phyloP scores from a whole-genome alignment of 2,888 invertebrate species.

The Metallyticus violacea region DNA sequence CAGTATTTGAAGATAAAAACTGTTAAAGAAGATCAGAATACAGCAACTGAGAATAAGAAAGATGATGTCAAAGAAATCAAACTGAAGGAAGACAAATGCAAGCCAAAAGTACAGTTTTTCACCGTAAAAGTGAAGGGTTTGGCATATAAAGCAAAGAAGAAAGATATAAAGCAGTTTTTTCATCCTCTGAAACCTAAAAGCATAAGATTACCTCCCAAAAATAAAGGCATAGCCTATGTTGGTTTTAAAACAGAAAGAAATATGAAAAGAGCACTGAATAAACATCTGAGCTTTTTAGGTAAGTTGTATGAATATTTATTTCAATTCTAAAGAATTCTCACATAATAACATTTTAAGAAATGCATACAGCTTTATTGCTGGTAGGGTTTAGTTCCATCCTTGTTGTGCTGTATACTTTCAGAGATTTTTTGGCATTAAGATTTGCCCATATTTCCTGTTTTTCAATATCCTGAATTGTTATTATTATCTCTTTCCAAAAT shows the following conservation, averaged over 20 bases:
- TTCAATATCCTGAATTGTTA: too few species aligned
- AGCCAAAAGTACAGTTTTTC: conserved; percentile 47
- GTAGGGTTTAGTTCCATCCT: too few species aligned
- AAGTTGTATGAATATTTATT: conserved; percentile 43
- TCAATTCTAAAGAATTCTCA: neutral
- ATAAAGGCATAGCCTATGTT: conserved; percentile 86
- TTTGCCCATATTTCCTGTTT: too few species aligned
- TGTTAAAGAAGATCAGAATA: conserved; percentile 57
- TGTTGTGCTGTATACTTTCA: too few species aligned
- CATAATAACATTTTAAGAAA: neutral
- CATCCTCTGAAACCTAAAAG: conserved; percentile 74
- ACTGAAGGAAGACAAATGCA: conserved; percentile 38
- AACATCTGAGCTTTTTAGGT: conserved; percentile 85
- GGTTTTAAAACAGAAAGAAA: conserved; percentile 83
- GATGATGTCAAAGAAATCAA: conserved; percentile 48
- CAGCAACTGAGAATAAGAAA: conserved; percentile 46
- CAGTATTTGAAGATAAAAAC: conserved; percentile 54
- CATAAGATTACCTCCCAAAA: conserved; percentile 71
- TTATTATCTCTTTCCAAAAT: too few species aligned
- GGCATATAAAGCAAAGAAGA: conserved; percentile 76
- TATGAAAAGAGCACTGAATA: conserved; percentile 73
- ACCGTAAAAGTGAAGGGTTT: conserved; percentile 75
- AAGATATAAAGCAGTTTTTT: conserved; percentile 81
- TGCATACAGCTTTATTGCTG: neutral
- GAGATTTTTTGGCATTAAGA: too few species aligned